Base-by-base conservation (phyloP, 2,113 vertebrate genomes). In the pig (Sus scrofa) region DNA sequence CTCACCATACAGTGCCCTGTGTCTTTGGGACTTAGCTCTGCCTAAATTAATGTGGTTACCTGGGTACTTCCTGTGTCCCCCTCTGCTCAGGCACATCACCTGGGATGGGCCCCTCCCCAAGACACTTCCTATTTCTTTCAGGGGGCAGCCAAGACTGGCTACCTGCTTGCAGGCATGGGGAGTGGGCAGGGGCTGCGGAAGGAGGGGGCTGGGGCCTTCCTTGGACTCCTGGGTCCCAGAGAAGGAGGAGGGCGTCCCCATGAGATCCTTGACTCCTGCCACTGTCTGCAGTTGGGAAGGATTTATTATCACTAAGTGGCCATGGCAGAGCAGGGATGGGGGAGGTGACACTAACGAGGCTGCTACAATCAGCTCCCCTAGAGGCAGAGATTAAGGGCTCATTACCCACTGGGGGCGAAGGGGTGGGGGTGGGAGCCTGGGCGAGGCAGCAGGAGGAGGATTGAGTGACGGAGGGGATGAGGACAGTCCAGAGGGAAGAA, bases 221-320 rank as follows among this genome's bases (percentile, higher is more conserved):
- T 7, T 20, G 44, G 32, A 56, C 13, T 60, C 58, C 89, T 79
- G 60, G 65, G 56, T 39, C 75, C 56, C 26, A 44, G 92, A 82
- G 34, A 30, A 62, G 27, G 30, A 44, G 65, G 63, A 39, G 32
- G n/a, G 52, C 0, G 34, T 74, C 50, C 56, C 85, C 27, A 32
- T 24, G 89, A 96, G 94, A 97, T 95, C 96, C 74, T 93, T 62
- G 91, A 96, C 91, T 96, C 89, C 91, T 88, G 84, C 67, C 63
- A 89, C 93, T 83, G 83, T 86, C 89, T 97, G 96, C 96, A 81
- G 32, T 97, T 58, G 89, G 94, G 70, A 92, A 96, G 97, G 94
- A 97, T 98, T 98, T 98, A 98, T 98, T 98, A 96, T 92, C 92
- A 87, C 96, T 98, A 97, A 97, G 96, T 96, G 96, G 97, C 93